Evolutionary conservation across 2,113 vertebrate genomes (phyloP), one percentile per base, ranked within the genome.

Genomic region (Leptocoma aspasia): DNA sequence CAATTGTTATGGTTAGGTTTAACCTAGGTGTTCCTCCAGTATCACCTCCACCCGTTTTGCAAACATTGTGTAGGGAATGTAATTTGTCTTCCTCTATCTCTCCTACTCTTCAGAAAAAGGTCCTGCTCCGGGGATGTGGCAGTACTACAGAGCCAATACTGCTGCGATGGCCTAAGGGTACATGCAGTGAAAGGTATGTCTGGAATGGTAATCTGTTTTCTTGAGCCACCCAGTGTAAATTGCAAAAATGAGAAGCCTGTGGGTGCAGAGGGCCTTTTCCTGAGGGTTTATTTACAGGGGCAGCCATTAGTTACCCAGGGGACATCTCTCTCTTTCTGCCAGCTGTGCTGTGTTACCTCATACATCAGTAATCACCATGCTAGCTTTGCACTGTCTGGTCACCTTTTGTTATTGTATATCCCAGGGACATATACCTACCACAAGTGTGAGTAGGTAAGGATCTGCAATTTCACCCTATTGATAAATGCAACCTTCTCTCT

Each of bases 151-250:
- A 44, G n/a, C 44, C 69, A 59, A 47, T 87, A 52, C 35, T 3
- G 16, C 56, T 78, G 14, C 0, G 0, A 18, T 47, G 54, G 63
- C 89, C 80, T 61, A 13, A 59, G 72, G 82, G 31, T 35, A 63
- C 30, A 6, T 0, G 2, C 7, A n/a, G 42, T 14, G 52, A 54
- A 78, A 92, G 9, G 27, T 63, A 92, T 92, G 60, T 39, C 69
- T 86, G 82, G 72, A 94, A 90, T n/a, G 63, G 27, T 56, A 77
- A 31, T 52, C 47, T 28, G 10, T 83, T 86, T 94, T 81, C 86
- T 86, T 81, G 47, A 93, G 64, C 42, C 27, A 63, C 22, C 7
- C 47, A 4, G 6, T 11, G 42, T 18, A 94, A 92, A 54, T 26
- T n/a, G 56, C 17, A 86, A 68, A 90, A 66, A 93, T 50, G 3